phyloP scores from a whole-genome alignment of 2,888 invertebrate genomes.

The Mesorhabditis spiculigera region DNA sequence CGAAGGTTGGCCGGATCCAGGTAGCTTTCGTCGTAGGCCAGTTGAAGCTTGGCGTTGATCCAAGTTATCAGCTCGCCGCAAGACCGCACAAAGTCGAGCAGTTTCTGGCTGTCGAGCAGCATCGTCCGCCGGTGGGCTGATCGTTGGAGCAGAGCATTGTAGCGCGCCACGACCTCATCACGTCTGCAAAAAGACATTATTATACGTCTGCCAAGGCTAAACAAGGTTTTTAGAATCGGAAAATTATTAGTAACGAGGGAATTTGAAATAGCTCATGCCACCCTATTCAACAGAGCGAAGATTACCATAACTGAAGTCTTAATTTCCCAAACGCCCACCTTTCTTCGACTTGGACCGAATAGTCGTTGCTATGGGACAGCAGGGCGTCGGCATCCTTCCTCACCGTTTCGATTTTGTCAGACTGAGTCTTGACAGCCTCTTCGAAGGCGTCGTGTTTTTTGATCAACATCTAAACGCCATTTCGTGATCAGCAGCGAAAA shows the following conservation, averaged over 20 bases:
- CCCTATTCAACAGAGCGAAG: too few relatives aligned
- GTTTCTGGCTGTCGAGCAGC: constrained; percentile 41
- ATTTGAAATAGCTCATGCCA: too few relatives aligned
- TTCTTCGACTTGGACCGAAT: constrained; percentile 26
- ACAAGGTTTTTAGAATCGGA: too few relatives aligned
- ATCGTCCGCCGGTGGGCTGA: constrained; percentile 26
- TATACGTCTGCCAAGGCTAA: not conserved
- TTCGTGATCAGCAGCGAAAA: not conserved
- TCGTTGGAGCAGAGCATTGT: constrained; percentile 29
- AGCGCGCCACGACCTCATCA: constrained; percentile 33
- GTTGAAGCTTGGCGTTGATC: constrained; percentile 87
- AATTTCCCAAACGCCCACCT: constrained; percentile 12
- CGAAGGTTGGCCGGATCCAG: constrained; percentile 87
- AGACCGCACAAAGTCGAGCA: constrained; percentile 57
- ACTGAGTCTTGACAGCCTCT: constrained; percentile 77
- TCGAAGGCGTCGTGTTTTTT: constrained; percentile 89
- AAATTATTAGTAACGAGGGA: too few relatives aligned
- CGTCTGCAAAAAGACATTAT: constrained; percentile 9
- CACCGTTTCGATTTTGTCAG: constrained; percentile 65
- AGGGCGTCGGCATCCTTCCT: constrained; percentile 72
- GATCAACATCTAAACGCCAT: constrained; percentile 64
- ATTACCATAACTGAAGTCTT: not conserved
- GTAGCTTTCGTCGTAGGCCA: constrained; percentile 87
- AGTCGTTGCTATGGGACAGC: constrained; percentile 62
- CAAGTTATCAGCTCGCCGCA: constrained; percentile 69